Base-by-base conservation (phyloP, 2,797 vertebrate genomes). In the Myotis findleyi region DNA sequence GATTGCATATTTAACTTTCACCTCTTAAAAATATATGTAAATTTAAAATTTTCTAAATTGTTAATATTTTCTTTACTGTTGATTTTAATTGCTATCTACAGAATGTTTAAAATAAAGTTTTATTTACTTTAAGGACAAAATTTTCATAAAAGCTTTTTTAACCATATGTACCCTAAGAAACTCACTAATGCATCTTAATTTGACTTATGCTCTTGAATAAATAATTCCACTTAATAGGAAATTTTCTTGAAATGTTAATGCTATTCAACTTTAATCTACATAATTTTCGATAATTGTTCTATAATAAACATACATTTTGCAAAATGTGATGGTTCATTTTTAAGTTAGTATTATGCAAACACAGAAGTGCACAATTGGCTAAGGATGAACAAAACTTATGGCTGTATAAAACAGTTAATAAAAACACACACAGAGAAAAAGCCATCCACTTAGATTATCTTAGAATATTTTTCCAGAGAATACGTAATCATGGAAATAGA, bases 201-300 rank as follows among this genome's bases (percentile, higher is more conserved):
- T 91, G n/a, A 95, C 75, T 95, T 82, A 71, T 72, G 14, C 16
- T 81, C 38, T 88, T 91, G 30, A 95, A 83, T 89, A 79, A 89
- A 64, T 91, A 92, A 72, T 82, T 72, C 16, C 16, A 76, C 20
- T 44, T 82, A 82, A 76, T 30, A 79, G 21, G 14, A 71, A 83
- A 47, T 44, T 86, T 90, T 77, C 66, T 79, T 47, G 71, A 85
- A 83, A 87, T 55, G 17, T 47, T 68, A 47, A 55, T 87, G 7
- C 16, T 80, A 44, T 38, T 79, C 30, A 88, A 59, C 16, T 55
- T 83, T 30, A 75, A 49, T 81, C 27, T 47, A 47, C 7, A 87
- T 87, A 83, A 80, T 89, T 89, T 87, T 68, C 14, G 91, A 59
- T 23, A 75, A 23, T n/a, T 57, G 2, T 41, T 79, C 44, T 91